Conservation (phyloP, 2,113 vertebrate genomes). For the Peucedramus taeniatus region DNA sequence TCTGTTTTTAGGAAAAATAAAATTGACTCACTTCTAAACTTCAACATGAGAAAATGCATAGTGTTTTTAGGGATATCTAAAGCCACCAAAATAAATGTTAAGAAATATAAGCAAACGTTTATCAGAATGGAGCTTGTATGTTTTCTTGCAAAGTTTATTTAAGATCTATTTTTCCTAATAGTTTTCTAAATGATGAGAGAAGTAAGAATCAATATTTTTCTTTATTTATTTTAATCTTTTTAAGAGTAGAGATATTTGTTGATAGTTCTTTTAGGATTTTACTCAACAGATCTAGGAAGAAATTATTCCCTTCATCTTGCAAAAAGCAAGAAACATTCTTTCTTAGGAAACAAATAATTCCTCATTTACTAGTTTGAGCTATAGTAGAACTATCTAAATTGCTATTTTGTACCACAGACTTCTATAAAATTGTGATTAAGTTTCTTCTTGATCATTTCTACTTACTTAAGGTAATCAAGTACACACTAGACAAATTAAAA, state of each 20-base stretch:
- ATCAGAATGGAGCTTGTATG: neutral
- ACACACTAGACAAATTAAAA: neutral
- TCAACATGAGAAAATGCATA: neutral
- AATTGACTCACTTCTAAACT: accelerated
- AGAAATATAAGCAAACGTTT: neutral
- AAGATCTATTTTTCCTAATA: neutral
- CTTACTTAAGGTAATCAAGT: neutral
- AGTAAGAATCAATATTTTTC: accelerated
- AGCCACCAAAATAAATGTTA: neutral
- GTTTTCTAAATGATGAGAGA: neutral
- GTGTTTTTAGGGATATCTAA: neutral
- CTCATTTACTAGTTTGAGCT: neutral
- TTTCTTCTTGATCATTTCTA: neutral
- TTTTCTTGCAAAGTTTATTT: neutral
- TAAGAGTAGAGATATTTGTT: neutral
- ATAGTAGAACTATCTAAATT: neutral
- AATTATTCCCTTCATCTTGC: neutral
- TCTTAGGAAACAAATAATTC: neutral
- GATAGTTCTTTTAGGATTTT: neutral
- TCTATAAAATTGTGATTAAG: neutral
- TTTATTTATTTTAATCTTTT: neutral
- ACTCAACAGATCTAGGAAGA: neutral
- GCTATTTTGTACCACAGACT: neutral
- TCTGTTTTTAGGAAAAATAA: neutral
- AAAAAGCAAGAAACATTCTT: neutral